A percentile compares a stretch with the other conserved stretches of the same genome.
Conservation (phyloP, 2,888 invertebrate genomes). For the Diloba caeruleocephala region DNA sequence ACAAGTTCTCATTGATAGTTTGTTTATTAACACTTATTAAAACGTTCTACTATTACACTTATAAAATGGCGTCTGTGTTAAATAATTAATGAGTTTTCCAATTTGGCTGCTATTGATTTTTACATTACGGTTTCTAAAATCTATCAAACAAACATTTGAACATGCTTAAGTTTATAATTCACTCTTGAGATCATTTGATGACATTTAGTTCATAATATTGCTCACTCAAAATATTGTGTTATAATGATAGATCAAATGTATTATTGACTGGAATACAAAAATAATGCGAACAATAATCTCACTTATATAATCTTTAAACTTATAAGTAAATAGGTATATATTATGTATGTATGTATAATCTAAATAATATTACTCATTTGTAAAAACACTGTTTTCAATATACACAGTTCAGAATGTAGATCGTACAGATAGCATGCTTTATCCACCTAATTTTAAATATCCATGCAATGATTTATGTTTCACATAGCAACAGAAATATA, state of each 20-base stretch:
- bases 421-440: slow-evolving; percentile 5
- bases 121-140: slow-evolving; percentile 49
- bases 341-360: slow-evolving; percentile 44
- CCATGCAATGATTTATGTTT: not conserved
- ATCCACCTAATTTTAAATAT: slow-evolving; percentile 13
- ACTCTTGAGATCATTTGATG: slow-evolving; percentile 73
- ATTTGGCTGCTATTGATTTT: slow-evolving; percentile 66
- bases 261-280: slow-evolving; percentile 74
- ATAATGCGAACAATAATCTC: slow-evolving; percentile 84
- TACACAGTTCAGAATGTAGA: slow-evolving; percentile 11
- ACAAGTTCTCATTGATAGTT: slow-evolving; percentile 58
- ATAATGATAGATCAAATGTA: slow-evolving; percentile 35
- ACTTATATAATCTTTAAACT: slow-evolving; percentile 75
- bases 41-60: slow-evolving; percentile 81
- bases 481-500: not conserved
- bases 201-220: slow-evolving; percentile 55
- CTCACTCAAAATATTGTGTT: slow-evolving; percentile 47
- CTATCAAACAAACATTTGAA: slow-evolving; percentile 55
- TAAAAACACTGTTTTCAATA: slow-evolving; percentile 22
- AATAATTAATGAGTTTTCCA: slow-evolving; percentile 63
- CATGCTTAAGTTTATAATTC: slow-evolving; percentile 60
- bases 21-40: slow-evolving; percentile 86
- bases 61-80: slow-evolving; percentile 79
- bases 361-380: slow-evolving; percentile 45
- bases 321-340: slow-evolving; percentile 61